phyloP scores from a whole-genome alignment of 2,888 invertebrate species.

The Abrostola triplasia region DNA sequence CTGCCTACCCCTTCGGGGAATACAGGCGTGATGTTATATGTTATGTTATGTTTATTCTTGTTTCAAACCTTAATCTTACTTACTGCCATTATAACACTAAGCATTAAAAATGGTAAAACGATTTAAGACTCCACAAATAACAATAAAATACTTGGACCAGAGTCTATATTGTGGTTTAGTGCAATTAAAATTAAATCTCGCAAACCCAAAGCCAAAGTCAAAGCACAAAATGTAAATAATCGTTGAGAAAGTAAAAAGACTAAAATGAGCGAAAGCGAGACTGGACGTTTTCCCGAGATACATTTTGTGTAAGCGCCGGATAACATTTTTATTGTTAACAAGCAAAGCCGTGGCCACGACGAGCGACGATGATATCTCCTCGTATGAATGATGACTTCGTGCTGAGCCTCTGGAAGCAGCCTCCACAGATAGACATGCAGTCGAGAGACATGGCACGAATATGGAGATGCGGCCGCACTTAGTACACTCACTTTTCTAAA shows the following conservation, averaged over 20 bases:
- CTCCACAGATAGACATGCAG: constrained; percentile 76
- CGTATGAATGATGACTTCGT: constrained; percentile 89
- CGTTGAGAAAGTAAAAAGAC: constrained; percentile 60
- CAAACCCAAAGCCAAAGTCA: constrained; percentile 15
- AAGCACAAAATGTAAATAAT: constrained; percentile 43
- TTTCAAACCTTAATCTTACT: not conserved
- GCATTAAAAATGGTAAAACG: not conserved
- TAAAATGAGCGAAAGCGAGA: constrained; percentile 60
- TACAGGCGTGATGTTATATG: no score
- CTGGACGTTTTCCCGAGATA: constrained; percentile 78
- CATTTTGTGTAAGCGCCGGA: constrained; percentile 83
- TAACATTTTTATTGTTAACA: constrained; percentile 89
- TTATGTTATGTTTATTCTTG: no score
- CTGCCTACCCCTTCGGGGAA: no score
- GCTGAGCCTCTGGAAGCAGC: constrained; percentile 83
- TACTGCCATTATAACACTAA: not conserved
- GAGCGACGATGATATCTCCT: constrained; percentile 86
- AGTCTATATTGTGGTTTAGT: not conserved
- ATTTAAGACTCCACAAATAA: no score
- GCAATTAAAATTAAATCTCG: constrained; percentile 19
- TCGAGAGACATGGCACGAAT: constrained; percentile 82
- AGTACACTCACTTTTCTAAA: constrained; percentile 52
- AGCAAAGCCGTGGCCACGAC: constrained; percentile 82
- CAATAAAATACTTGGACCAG: no score
- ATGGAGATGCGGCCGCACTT: constrained; percentile 73